phyloP scores from a whole-genome alignment of 2,113 vertebrate species.

The Rhegmatorhina hoffmannsi region DNA sequence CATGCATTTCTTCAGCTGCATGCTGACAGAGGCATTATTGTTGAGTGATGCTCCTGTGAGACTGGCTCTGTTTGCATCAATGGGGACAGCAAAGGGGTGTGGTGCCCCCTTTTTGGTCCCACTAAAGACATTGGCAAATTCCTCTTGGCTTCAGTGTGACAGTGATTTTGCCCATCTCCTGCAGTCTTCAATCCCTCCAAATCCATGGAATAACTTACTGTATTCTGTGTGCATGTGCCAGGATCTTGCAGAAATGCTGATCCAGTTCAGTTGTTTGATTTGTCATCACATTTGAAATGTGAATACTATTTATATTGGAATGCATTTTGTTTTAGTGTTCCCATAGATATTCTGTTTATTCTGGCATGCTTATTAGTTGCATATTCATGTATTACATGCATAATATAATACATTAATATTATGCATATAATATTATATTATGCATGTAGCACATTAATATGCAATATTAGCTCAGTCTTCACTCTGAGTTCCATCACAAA shows the following conservation, averaged over 20 bases:
- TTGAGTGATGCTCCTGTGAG: not conserved
- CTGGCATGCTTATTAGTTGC: not conserved
- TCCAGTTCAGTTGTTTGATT: not conserved
- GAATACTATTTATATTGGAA: not conserved
- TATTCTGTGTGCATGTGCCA: not conserved
- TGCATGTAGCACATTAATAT: not conserved
- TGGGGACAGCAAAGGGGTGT: not conserved
- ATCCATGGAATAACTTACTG: not conserved
- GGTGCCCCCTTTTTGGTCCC: too few species aligned
- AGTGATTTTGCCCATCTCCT: not conserved
- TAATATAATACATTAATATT: not conserved
- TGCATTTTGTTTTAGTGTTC: not conserved
- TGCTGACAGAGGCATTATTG: not conserved
- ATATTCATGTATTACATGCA: not conserved
- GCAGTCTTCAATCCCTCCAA: not conserved
- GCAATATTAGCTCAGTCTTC: not conserved
- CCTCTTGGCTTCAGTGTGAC: not conserved
- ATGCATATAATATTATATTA: not conserved
- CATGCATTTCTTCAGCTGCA: not conserved
- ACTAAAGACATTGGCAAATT: not conserved
- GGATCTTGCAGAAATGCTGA: not conserved
- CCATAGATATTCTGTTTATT: not conserved
- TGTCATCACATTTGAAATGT: not conserved
- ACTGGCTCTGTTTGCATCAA: not conserved
- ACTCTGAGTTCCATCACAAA: not conserved